A percentile compares a stretch with the other conserved stretches of the same genome.
These are phyloP conservation scores for Cyclophora punctaria DNA, from an alignment of 2,888 invertebrate genomes.

Conservation along the genomic window DNA sequence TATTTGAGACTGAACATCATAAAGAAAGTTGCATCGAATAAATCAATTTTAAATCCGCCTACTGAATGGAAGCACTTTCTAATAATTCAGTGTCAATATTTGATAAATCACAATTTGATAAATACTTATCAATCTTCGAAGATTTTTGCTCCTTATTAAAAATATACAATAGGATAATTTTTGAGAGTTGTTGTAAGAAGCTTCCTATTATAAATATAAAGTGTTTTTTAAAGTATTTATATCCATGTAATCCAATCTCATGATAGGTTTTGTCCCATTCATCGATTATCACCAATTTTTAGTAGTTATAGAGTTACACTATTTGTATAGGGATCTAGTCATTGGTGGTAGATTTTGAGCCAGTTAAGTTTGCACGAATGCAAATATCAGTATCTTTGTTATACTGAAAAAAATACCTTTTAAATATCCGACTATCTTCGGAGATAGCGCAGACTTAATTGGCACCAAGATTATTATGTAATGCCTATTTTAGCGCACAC, in stretches of 20 bases:
- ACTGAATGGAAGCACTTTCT: too few relatives aligned
- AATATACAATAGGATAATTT: conserved; percentile 3
- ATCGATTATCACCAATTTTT: conserved; percentile 21
- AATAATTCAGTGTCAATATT: too few relatives aligned
- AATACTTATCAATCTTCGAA: too few relatives aligned
- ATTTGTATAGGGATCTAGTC: conserved; percentile 26
- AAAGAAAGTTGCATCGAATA: conserved; percentile 1
- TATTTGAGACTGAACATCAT: conserved; percentile 20
- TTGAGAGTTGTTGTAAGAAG: conserved; percentile 15
- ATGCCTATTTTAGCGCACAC: conserved; percentile 37
- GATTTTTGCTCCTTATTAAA: too few relatives aligned
- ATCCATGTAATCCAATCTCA: conserved; percentile 14
- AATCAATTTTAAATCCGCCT: too few relatives aligned
- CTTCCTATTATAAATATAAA: conserved; percentile 6
- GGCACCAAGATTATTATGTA: conserved; percentile 9
- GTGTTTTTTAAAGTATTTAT: conserved; percentile 11
- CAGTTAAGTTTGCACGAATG: too few relatives aligned
- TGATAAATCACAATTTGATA: too few relatives aligned
- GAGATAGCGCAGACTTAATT: too few relatives aligned
- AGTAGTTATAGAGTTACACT: conserved; percentile 27
- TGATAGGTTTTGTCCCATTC: conserved; percentile 7
- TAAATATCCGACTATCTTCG: too few relatives aligned
- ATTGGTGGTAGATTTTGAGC: conserved; percentile 13
- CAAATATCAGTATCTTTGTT: too few relatives aligned
- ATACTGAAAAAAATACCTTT: too few relatives aligned